These are phyloP conservation scores for Scylla paramamosain DNA, from an alignment of 1,140 invertebrate genomes.

Conservation along the genomic window DNA sequence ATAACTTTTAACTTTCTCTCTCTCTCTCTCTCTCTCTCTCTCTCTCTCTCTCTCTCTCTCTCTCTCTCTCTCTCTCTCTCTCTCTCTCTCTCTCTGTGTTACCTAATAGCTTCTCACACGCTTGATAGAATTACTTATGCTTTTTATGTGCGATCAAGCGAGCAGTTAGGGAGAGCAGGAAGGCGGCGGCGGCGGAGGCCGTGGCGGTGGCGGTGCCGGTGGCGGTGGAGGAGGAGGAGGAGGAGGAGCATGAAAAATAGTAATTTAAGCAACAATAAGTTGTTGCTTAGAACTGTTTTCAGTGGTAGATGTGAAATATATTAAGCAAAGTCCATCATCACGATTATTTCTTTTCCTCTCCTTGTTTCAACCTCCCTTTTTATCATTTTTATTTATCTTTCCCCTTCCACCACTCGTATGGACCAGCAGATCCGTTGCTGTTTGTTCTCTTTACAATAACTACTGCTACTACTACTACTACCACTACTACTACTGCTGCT, in stretches of 20 bases:
- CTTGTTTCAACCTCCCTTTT: too few species aligned
- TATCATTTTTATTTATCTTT: too few species aligned
- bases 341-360: too few species aligned
- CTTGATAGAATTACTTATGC: slow-evolving; percentile 16
- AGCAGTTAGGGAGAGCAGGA: not conserved
- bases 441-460: not conserved
- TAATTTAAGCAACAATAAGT: too few species aligned
- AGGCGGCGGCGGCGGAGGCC: not conserved
- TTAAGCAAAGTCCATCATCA: too few species aligned
- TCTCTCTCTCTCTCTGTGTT: not conserved
- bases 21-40: not conserved
- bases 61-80: not conserved
- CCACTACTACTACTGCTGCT: not conserved
- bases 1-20: not conserved
- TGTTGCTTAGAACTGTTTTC: too few species aligned
- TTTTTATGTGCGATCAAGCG: slow-evolving; percentile 9
- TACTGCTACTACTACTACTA: not conserved
- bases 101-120: not conserved
- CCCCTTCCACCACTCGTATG: too few species aligned
- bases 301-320: too few species aligned
- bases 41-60: not conserved
- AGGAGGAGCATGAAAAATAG: too few species aligned
- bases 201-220: not conserved
- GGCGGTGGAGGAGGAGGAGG: too few species aligned
- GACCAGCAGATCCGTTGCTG: not conserved